Evolutionary conservation across 2,113 vertebrate species (phyloP).

Genomic region (Motacilla tschutschensis): DNA sequence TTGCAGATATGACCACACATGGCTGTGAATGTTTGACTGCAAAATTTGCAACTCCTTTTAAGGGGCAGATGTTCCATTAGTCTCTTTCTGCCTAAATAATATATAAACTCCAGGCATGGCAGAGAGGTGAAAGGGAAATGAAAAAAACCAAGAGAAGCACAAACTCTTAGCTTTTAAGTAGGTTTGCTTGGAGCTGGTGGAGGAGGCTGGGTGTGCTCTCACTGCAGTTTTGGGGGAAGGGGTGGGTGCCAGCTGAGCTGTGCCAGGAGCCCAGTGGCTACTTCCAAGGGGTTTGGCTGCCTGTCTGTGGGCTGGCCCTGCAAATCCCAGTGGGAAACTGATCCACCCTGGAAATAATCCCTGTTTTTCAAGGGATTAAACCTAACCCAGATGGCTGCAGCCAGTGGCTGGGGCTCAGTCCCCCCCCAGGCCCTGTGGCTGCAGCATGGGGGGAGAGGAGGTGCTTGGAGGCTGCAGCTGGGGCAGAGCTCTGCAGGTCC

Average conservation of each 20-base stretch:
- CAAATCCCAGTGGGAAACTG: not conserved
- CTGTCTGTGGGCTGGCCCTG: not conserved
- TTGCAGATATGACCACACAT: not conserved
- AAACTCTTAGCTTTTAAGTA: not conserved
- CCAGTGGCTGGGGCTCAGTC: not conserved
- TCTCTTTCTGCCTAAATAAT: not conserved
- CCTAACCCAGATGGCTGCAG: not conserved
- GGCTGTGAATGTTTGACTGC: not conserved
- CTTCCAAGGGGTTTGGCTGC: not conserved
- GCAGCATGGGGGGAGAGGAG: not conserved
- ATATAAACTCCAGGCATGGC: accelerated
- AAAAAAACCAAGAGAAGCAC: not conserved
- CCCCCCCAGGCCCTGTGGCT: accelerated
- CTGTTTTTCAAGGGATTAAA: slow-evolving; percentile 37
- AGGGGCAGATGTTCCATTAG: not conserved
- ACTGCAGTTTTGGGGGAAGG: accelerated
- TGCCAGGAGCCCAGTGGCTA: not conserved
- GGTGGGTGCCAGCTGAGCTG: not conserved
- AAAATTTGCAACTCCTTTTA: not conserved
- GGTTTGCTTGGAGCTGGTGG: accelerated
- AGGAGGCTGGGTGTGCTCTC: not conserved
- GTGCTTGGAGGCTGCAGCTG: accelerated
- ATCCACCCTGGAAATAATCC: slow-evolving; percentile 23
- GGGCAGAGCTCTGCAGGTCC: not conserved
- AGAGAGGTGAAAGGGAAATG: not conserved